Percentiles rank a stretch among this genome's conserved stretches.
Evolutionary conservation across 1,140 invertebrate species (phyloP).

Genomic region (Ptiloglossa arizonensis): DNA sequence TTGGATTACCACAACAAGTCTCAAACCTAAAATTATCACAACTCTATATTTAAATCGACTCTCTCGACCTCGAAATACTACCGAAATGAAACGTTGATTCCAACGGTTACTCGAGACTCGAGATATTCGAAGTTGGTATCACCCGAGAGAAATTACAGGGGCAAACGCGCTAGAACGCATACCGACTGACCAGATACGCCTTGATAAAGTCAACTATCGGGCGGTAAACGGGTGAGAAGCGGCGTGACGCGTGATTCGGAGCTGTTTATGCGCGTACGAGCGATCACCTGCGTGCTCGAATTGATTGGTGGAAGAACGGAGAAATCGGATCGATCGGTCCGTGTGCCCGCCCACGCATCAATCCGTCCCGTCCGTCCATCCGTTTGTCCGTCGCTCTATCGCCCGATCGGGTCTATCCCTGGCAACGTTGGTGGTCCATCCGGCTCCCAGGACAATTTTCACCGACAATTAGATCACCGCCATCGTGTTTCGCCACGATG

Average conservation of each 20-base stretch:
- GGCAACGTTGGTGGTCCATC: conserved; percentile 37
- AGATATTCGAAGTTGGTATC: too few species aligned
- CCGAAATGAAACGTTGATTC: too few species aligned
- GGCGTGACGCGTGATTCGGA: neutral
- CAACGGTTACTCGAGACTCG: too few species aligned
- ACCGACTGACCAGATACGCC: conserved; percentile 52
- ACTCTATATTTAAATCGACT: too few species aligned
- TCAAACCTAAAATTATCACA: too few species aligned
- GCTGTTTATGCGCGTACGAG: conserved; percentile 54
- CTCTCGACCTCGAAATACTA: too few species aligned
- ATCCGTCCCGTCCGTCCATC: conserved; percentile 38
- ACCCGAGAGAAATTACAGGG: conserved; percentile 6
- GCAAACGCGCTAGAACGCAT: neutral
- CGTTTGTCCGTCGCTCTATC: conserved; percentile 40
- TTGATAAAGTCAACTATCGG: conserved; percentile 61
- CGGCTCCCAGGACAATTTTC: conserved; percentile 70
- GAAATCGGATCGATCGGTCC: conserved; percentile 47
- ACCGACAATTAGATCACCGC: conserved; percentile 69
- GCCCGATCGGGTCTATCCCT: conserved; percentile 41
- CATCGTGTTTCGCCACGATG: conserved; percentile 63
- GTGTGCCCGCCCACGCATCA: conserved; percentile 30
- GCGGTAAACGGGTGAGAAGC: conserved; percentile 39
- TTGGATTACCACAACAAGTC: too few species aligned
- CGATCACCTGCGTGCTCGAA: conserved; percentile 56
- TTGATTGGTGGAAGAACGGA: conserved; percentile 61